These are phyloP conservation scores for Aplochiton taeniatus DNA, from an alignment of 2,797 vertebrate genomes.

Conservation along the genomic window DNA sequence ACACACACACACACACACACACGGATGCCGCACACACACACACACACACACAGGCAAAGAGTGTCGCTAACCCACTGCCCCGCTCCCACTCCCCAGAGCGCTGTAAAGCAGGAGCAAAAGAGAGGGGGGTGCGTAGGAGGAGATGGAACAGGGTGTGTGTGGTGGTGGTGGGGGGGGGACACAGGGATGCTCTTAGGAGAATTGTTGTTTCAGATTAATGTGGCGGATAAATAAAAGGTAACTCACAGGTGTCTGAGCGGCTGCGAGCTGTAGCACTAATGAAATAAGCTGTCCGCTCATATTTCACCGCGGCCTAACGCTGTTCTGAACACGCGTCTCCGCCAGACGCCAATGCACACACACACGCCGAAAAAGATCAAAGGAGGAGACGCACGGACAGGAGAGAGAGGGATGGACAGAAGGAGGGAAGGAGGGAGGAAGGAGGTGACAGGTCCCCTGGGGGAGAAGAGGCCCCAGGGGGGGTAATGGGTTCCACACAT, in stretches of 20 bases:
- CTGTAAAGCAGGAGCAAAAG: slow-evolving; percentile 8
- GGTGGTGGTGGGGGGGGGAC: slow-evolving; percentile 24
- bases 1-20: background rate
- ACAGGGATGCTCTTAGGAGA: slow-evolving; percentile 60
- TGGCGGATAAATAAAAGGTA: slow-evolving; percentile 56
- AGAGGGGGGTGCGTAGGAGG: slow-evolving; percentile 21
- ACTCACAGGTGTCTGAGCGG: slow-evolving; percentile 34
- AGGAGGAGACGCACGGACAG: slow-evolving; percentile 22
- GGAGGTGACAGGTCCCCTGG: background rate
- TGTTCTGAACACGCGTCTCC: slow-evolving; percentile 46
- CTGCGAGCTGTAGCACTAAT: slow-evolving; percentile 64
- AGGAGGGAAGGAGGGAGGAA: background rate
- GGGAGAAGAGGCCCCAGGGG: background rate
- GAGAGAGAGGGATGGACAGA: background rate
- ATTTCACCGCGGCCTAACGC: slow-evolving; percentile 56
- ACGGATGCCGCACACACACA: background rate
- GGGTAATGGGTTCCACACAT: too few species aligned
- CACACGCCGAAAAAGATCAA: slow-evolving; percentile 12
- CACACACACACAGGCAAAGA: slow-evolving; percentile 15
- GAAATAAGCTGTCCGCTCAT: slow-evolving; percentile 62
- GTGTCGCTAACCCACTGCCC: slow-evolving; percentile 11
- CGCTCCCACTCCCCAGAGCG: background rate
- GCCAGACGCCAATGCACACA: background rate
- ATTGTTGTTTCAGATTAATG: slow-evolving; percentile 68
- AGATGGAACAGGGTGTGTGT: background rate